These are phyloP conservation scores for Myopa tessellatipennis DNA, from an alignment of 2,888 invertebrate species.

Conservation along the genomic window DNA sequence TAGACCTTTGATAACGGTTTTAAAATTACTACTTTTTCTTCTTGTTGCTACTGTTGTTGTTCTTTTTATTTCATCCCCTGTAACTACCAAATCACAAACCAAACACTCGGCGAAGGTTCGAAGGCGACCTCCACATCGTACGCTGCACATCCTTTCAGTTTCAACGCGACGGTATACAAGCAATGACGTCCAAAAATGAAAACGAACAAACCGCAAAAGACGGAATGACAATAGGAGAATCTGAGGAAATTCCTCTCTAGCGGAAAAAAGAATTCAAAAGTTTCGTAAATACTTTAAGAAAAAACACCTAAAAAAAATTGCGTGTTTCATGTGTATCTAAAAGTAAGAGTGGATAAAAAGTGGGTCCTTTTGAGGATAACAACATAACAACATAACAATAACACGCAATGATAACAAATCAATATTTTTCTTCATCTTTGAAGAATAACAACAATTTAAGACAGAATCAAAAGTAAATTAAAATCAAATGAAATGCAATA, in stretches of 20 bases:
- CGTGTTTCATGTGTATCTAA: no score
- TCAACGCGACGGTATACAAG: constrained; percentile 36
- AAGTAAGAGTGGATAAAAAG: no score
- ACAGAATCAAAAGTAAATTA: neutral
- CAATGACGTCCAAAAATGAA: constrained; percentile 27
- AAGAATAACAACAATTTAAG: no score
- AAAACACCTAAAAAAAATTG: neutral
- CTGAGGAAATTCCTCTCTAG: no score
- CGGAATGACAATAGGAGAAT: no score
- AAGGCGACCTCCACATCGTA: neutral
- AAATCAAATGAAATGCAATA: neutral
- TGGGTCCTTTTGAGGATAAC: no score
- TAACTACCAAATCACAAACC: constrained; percentile 10
- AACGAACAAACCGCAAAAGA: neutral
- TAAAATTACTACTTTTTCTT: neutral
- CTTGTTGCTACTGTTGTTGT: neutral
- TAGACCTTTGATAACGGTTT: neutral
- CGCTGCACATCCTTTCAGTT: constrained; percentile 29
- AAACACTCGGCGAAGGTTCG: constrained; percentile 25
- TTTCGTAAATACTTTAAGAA: neutral
- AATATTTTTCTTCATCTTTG: no score
- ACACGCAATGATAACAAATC: no score
- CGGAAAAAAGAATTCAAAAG: neutral
- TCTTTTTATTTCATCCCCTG: neutral
- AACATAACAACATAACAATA: no score